A percentile compares a stretch with the other conserved stretches of the same genome.
Evolutionary conservation across 2,113 vertebrate species (phyloP).

Genomic region (Cettia cetti): DNA sequence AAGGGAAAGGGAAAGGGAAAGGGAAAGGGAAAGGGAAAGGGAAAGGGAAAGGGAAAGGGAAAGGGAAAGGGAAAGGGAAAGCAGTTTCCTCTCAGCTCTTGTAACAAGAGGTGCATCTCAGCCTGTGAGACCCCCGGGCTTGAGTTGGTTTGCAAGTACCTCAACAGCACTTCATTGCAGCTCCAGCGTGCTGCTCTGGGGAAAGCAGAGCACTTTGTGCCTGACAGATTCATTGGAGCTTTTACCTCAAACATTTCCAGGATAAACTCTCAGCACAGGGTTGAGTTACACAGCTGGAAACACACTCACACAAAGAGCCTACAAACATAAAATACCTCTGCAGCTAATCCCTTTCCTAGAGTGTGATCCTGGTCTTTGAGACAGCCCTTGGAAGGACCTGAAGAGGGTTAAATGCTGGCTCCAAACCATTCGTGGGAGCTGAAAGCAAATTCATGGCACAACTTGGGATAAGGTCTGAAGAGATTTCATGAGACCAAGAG

Average conservation of each 20-base stretch:
- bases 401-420: not conserved
- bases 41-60: not conserved
- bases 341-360: not conserved
- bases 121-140: fast-evolving
- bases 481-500: not conserved
- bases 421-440: not conserved
- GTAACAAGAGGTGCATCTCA: not conserved
- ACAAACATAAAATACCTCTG: not conserved
- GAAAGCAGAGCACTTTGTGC: not conserved
- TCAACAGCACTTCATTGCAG: not conserved
- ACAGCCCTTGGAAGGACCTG: not conserved
- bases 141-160: not conserved
- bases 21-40: no score
- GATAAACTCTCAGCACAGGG: not conserved
- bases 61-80: not conserved
- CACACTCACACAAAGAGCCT: not conserved
- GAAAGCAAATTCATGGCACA: not conserved
- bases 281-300: not conserved
- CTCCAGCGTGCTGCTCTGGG: not conserved
- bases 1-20: no score
- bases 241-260: not conserved
- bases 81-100: not conserved
- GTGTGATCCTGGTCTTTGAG: not conserved
- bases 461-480: not conserved
- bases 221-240: not conserved